A percentile compares a stretch with the other conserved stretches of the same genome.
Evolutionary conservation across 2,888 invertebrate species (phyloP).

Genomic region (Himalopsyche anomala): DNA sequence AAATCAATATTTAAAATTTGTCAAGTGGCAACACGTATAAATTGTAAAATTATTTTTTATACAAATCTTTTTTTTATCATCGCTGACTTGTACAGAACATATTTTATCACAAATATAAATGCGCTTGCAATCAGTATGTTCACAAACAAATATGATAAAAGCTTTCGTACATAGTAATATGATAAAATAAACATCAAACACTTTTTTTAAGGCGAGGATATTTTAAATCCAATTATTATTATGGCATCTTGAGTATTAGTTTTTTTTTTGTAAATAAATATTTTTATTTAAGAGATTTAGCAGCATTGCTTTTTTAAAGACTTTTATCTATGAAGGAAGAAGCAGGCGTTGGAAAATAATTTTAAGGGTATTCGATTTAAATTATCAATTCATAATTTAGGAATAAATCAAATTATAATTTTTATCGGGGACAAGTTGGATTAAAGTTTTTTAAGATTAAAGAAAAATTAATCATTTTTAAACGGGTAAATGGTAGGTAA

Average conservation of each 20-base stretch:
- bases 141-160: not conserved
- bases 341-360: not conserved
- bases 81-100: slow-evolving; percentile 5
- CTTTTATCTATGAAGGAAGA: not conserved
- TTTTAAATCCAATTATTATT: slow-evolving; percentile 9
- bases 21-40: not conserved
- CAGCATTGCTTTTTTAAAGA: not conserved
- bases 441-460: slow-evolving; percentile 10
- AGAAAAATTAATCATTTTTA: slow-evolving; percentile 5
- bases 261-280: not conserved
- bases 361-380: slow-evolving; percentile 23
- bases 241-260: slow-evolving; percentile 12
- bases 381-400: not conserved
- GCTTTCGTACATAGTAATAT: slow-evolving; percentile 19
- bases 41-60: not conserved
- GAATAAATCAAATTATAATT: slow-evolving; percentile 11
- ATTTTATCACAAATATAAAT: slow-evolving; percentile 23
- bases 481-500: slow-evolving; percentile 16
- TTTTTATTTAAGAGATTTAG: not conserved
- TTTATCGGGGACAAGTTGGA: not conserved
- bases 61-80: not conserved
- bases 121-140: not conserved
- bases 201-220: slow-evolving; percentile 40
- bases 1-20: not conserved
- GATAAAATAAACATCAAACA: slow-evolving; percentile 5